Percentiles rank a stretch among this genome's conserved stretches.
phyloP scores from a whole-genome alignment of 2,888 invertebrate species.

The Allygus modestus region DNA sequence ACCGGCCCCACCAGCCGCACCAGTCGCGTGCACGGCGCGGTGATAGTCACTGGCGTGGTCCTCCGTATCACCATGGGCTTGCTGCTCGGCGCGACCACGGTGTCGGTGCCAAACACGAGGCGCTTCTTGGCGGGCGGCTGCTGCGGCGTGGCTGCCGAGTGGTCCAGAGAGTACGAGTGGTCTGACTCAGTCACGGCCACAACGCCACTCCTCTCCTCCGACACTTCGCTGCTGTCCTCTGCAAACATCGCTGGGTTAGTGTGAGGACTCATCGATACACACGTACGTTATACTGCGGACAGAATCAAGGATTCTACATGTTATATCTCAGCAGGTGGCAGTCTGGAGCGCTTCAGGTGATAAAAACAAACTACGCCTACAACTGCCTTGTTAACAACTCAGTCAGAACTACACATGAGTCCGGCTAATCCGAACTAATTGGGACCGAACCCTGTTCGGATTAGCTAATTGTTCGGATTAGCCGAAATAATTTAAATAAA shows the following conservation, averaged over 20 bases:
- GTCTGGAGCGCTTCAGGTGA: too few species aligned
- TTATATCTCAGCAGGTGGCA: too few species aligned
- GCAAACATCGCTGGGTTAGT: too few species aligned
- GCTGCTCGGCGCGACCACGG: not conserved
- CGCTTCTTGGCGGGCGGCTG: constrained; percentile 61
- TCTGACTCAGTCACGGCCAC: constrained; percentile 12
- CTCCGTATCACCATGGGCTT: not conserved
- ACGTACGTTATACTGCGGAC: not conserved
- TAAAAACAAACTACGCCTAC: too few species aligned
- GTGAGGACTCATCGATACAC: not conserved
- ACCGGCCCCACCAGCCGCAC: constrained; percentile 14
- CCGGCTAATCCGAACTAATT: too few species aligned
- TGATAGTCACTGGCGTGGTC: not conserved
- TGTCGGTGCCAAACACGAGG: constrained; percentile 42
- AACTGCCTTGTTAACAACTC: too few species aligned
- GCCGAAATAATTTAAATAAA: too few species aligned
- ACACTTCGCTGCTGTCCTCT: constrained; percentile 55
- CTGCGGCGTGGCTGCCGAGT: not conserved
- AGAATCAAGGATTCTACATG: not conserved
- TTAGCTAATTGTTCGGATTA: too few species aligned
- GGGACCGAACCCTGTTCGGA: too few species aligned
- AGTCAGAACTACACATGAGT: too few species aligned
- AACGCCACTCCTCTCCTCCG: not conserved
- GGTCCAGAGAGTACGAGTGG: constrained; percentile 46
- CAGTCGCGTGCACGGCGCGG: not conserved